Percentiles rank a stretch among this genome's conserved stretches.
Evolutionary conservation across 2,888 invertebrate species (phyloP).

Genomic region (Drosophila mimetica): DNA sequence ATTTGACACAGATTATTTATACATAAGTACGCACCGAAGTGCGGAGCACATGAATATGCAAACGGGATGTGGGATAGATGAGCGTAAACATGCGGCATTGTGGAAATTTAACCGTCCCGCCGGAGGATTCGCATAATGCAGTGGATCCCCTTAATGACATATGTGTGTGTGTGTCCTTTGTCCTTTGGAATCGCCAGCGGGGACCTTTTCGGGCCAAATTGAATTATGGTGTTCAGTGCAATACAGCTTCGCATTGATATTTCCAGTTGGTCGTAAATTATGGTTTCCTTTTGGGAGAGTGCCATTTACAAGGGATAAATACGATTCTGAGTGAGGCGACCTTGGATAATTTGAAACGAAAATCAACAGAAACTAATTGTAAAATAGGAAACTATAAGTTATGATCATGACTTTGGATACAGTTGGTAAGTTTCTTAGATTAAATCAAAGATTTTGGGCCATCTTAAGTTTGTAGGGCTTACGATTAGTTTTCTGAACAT

Average conservation of each 20-base stretch:
- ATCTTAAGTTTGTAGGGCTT: not conserved
- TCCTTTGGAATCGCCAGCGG: slow-evolving; percentile 1
- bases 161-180: not conserved
- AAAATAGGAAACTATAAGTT: slow-evolving; percentile 3
- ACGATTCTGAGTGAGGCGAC: slow-evolving; percentile 1
- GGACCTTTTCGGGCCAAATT: slow-evolving; percentile 20
- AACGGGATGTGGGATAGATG: slow-evolving; percentile 36
- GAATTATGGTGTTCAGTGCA: slow-evolving; percentile 20
- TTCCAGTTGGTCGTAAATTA: slow-evolving; percentile 9
- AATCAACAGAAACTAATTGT: not conserved
- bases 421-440: not conserved
- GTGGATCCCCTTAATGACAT: slow-evolving; percentile 17
- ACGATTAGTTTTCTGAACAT: not conserved
- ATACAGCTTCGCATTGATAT: not conserved
- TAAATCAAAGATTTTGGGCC: not conserved
- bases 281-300: slow-evolving; percentile 8
- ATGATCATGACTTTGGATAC: slow-evolving; percentile 1
- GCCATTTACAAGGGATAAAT: slow-evolving; percentile 2
- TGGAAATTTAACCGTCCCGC: slow-evolving; percentile 9
- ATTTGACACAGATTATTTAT: slow-evolving; percentile 76
- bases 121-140: slow-evolving; percentile 23
- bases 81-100: slow-evolving; percentile 26
- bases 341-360: not conserved
- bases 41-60: slow-evolving; percentile 48
- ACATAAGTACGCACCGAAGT: slow-evolving; percentile 48